These are phyloP conservation scores for Passer montanus DNA, from an alignment of 2,113 vertebrate species.

Conservation along the genomic window DNA sequence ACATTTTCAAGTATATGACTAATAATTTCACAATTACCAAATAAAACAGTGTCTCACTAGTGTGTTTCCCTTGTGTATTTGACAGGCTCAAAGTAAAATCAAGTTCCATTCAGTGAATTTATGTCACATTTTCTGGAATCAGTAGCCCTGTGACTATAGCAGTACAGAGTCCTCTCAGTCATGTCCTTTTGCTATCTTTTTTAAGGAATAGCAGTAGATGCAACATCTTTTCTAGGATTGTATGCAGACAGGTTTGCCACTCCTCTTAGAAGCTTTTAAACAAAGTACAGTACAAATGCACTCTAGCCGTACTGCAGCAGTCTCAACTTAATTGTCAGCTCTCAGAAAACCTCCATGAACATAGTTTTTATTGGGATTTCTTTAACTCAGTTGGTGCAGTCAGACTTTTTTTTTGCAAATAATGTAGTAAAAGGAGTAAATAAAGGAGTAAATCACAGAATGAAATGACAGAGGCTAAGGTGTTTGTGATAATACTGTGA, in stretches of 20 bases:
- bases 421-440: neutral
- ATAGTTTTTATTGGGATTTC: neutral
- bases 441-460: neutral
- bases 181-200: neutral
- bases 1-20: neutral
- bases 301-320: neutral
- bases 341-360: neutral
- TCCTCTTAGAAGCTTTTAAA: neutral
- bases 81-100: neutral
- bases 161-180: fast-evolving
- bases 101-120: neutral
- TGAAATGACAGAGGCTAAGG: neutral
- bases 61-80: neutral
- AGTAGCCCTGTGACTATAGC: neutral
- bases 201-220: neutral
- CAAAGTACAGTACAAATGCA: neutral
- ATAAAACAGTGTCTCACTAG: neutral
- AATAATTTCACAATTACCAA: neutral
- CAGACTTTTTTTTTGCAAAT: neutral
- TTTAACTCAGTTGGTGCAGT: neutral
- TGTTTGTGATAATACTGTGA: neutral
- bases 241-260: neutral
- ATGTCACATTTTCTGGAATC: neutral
- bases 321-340: neutral
- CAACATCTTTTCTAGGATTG: neutral